These are phyloP conservation scores for Panagrolaimus sp. DNA, from an alignment of 1,140 invertebrate genomes.

Conservation along the genomic window DNA sequence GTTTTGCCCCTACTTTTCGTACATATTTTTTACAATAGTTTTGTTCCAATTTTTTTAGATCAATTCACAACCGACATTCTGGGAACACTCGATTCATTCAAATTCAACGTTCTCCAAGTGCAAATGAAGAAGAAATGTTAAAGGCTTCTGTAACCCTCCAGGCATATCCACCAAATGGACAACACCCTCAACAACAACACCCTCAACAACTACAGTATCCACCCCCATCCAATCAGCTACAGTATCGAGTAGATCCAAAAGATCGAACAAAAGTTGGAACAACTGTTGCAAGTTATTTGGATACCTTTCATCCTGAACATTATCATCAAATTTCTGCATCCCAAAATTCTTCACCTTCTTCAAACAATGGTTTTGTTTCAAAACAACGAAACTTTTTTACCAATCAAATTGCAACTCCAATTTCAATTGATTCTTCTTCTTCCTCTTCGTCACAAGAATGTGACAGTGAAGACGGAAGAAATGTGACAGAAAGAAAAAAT, in stretches of 20 bases:
- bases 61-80: too few relatives aligned
- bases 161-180: neutral
- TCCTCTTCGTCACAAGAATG: too few relatives aligned
- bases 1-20: too few relatives aligned
- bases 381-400: neutral
- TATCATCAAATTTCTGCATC: neutral
- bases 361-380: neutral
- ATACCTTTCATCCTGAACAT: constrained; percentile 1
- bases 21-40: too few relatives aligned
- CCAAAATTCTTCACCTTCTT: neutral
- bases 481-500: too few relatives aligned
- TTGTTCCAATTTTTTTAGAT: too few relatives aligned
- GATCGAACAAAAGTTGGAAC: constrained; percentile 3
- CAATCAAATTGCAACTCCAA: neutral
- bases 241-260: neutral
- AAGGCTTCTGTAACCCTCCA: neutral
- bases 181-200: neutral
- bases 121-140: neutral
- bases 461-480: too few relatives aligned
- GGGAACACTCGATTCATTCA: neutral
- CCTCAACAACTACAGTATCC: neutral
- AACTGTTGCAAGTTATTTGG: neutral
- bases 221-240: too few relatives aligned
- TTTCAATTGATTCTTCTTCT: neutral
- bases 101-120: neutral